A percentile compares a stretch with the other conserved stretches of the same genome.
phyloP scores from a whole-genome alignment of 2,797 vertebrate species.

The Potorous gilbertii region DNA sequence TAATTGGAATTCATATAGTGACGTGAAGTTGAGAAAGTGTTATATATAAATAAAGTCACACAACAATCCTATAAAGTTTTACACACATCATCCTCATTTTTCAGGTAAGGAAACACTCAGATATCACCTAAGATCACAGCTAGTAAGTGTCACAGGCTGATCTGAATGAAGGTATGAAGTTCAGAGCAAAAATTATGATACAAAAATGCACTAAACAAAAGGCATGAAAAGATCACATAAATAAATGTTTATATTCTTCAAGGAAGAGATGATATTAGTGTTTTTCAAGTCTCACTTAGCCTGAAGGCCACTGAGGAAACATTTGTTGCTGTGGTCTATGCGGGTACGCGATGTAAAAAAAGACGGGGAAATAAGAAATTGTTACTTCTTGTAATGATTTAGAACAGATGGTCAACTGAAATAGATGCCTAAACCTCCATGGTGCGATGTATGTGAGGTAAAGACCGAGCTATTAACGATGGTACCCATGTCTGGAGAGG shows the following conservation, averaged over 20 bases:
- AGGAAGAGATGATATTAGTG: neutral
- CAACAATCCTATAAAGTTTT: too few relatives aligned
- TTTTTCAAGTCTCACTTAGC: neutral
- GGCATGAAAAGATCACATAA: neutral
- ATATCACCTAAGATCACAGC: neutral
- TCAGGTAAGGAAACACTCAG: neutral
- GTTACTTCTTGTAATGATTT: neutral
- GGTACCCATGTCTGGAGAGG: neutral
- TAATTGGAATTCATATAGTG: neutral
- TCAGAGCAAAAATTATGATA: neutral
- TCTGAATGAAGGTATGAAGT: neutral
- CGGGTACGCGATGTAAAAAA: neutral
- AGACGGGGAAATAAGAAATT: neutral
- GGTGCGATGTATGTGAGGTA: neutral
- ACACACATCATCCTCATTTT: neutral
- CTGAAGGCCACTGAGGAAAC: neutral
- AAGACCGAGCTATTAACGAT: neutral
- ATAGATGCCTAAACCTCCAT: neutral
- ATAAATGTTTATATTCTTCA: neutral
- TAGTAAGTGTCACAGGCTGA: neutral
- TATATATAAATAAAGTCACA: too few relatives aligned
- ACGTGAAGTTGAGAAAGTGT: neutral
- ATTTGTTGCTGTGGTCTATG: neutral
- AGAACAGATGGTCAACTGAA: neutral
- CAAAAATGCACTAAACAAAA: neutral